Percentiles rank a stretch among this genome's conserved stretches.
Conservation (phyloP, 2,113 vertebrate species). For the Semicossyphus pulcher region DNA sequence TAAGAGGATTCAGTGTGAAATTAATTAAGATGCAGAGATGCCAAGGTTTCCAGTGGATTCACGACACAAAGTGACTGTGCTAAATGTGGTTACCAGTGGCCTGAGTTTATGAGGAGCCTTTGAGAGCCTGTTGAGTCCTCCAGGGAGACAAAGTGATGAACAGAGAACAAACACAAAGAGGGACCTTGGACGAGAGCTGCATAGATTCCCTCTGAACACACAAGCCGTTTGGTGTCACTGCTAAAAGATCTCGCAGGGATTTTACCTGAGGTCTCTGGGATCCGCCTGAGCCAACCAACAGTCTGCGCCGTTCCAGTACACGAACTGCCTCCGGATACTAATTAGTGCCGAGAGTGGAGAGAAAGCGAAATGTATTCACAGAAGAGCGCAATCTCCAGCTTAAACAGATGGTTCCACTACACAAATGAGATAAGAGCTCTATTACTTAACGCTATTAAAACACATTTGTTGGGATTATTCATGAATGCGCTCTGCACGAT, state of each 20-base stretch:
- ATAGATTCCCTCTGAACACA: constrained; percentile 13
- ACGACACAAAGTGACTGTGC: constrained; percentile 26
- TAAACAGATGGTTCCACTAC: constrained; percentile 72
- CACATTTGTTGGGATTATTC: constrained; percentile 53
- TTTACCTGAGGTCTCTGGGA: constrained; percentile 53
- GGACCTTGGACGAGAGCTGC: constrained; percentile 24
- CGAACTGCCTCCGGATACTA: constrained; percentile 72
- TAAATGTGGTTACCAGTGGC: constrained; percentile 40
- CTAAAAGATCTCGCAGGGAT: constrained; percentile 42
- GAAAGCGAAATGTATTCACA: constrained; percentile 58
- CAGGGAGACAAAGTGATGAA: constrained; percentile 33
- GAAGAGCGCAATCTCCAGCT: constrained; percentile 62
- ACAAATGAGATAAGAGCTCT: constrained; percentile 64
- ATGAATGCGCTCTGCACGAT: constrained; percentile 34
- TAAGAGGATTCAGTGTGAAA: constrained; percentile 58
- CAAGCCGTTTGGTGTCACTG: constrained; percentile 58
- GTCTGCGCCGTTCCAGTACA: constrained; percentile 49
- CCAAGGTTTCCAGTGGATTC: constrained; percentile 40
- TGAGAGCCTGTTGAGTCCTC: constrained; percentile 1
- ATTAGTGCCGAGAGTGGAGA: constrained; percentile 66
- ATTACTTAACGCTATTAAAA: constrained; percentile 64
- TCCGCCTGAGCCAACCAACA: constrained; percentile 44
- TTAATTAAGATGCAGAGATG: constrained; percentile 56
- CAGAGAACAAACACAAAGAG: constrained; percentile 31
- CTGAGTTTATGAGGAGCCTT: constrained; percentile 18